Evolutionary conservation across 2,797 vertebrate genomes (phyloP), one percentile per base, ranked within the genome.

Genomic region (Mycteria americana): DNA sequence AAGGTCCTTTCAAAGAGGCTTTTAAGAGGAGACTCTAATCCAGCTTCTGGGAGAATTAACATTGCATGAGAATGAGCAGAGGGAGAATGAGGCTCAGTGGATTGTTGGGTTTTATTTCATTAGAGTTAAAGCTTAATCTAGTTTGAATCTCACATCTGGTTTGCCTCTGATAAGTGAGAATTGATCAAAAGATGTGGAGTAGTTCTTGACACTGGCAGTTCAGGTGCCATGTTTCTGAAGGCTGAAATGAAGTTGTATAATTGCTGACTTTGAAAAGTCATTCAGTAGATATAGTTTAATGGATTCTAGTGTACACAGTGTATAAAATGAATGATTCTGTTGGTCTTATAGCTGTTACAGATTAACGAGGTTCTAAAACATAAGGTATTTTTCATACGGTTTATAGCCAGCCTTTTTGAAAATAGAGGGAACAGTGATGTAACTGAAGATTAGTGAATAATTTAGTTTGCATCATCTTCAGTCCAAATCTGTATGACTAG

Each of bases 11-110:
- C 70, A 91, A 82, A 93, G 90, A 86, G 37, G 83, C 90, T 95
- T 93, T 89, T 72, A 78, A 78, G 65, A 73, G 73, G 75, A 72
- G 88, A 64, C 46, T 90, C 94, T 96, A 95, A 96, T 96, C 94
- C 80, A 51, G 65, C 65, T 88, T 90, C 62, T 86, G 74, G 30
- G 57, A 57, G 93, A 94, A 76, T 96, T 95, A 94, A 39, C 48
- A 19, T n/a, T 78, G 90, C 77, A 69, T 78, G 73, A 92, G 90
- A 88, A 84, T 78, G 65, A 83, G 64, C 22, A 48, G 28, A 22
- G 37, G 75, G 60, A 67, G 46, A 53, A 87, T 53, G 70, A 89
- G 67, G 50, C 48, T 91, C 1, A 8, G 3, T 65, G 93, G 82
- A 51, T 88, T 89, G 41, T 22, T 74, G 18, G 51, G 22, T 5